Percentiles rank a stretch among this genome's conserved stretches.
Evolutionary conservation across 2,888 invertebrate genomes (phyloP).

Genomic region (Microplitis manilae): DNA sequence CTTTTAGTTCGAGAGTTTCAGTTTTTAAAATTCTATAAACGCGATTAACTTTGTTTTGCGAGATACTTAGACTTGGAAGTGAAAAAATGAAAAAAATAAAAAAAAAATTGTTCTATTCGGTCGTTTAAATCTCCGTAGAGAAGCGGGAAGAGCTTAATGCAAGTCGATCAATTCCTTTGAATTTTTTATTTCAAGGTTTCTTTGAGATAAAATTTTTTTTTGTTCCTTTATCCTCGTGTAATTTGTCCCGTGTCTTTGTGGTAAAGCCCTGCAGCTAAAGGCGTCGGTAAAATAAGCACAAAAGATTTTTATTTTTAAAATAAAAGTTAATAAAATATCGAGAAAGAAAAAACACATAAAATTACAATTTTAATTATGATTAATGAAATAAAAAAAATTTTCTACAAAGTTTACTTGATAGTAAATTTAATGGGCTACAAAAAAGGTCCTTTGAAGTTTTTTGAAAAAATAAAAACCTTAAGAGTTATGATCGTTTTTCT

Average conservation of each 20-base stretch:
- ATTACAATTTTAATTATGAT: too few species aligned
- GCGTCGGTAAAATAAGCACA: conserved; percentile 46
- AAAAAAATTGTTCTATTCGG: conserved; percentile 1
- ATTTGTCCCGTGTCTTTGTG: conserved; percentile 15
- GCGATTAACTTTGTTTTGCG: too few species aligned
- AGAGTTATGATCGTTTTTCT: too few species aligned
- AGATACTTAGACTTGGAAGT: not conserved
- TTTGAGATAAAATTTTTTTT: not conserved
- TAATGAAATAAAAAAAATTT: too few species aligned
- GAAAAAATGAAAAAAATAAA: not conserved
- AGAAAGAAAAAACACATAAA: too few species aligned
- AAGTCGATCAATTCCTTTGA: conserved; percentile 8
- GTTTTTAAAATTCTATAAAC: too few species aligned
- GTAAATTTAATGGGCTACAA: too few species aligned
- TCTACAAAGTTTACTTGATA: too few species aligned
- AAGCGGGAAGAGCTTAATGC: conserved; percentile 7
- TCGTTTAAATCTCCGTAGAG: conserved; percentile 27
- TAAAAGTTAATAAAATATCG: too few species aligned
- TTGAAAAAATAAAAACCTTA: too few species aligned
- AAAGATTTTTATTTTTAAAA: conserved; percentile 17
- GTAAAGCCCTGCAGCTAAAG: conserved; percentile 54
- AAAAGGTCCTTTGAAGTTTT: too few species aligned
- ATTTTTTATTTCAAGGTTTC: not conserved
- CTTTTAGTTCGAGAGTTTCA: not conserved
- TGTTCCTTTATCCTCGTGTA: not conserved